Evolutionary conservation across 2,888 invertebrate species (phyloP).

Genomic region (Cryptus viduatorius): DNA sequence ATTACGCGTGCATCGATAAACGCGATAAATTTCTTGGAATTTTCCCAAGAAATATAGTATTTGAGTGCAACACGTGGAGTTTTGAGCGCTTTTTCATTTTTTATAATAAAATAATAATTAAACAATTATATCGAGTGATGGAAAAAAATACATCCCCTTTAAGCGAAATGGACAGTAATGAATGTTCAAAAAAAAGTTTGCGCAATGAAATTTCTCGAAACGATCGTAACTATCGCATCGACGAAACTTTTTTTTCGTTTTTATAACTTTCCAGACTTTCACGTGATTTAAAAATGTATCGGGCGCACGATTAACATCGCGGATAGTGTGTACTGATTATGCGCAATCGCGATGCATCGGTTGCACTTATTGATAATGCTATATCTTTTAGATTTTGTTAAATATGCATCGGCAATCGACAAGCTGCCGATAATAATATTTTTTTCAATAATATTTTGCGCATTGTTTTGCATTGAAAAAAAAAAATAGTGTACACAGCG

Average conservation of each 20-base stretch:
- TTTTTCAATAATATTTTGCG: not conserved
- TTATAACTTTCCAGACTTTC: not conserved
- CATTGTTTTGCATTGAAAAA: not conserved
- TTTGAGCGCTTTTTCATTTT: no score
- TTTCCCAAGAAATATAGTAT: no score
- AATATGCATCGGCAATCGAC: not conserved
- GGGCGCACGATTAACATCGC: not conserved
- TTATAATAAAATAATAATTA: no score
- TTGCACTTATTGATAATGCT: conserved; percentile 15
- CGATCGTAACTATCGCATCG: not conserved
- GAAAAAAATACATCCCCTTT: no score
- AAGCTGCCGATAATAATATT: not conserved
- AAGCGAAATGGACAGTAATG: no score
- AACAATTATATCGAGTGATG: no score
- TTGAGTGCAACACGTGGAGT: no score
- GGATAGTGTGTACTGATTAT: conserved; percentile 18
- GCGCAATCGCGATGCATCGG: conserved; percentile 26
- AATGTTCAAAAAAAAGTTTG: no score
- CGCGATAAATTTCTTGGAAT: no score
- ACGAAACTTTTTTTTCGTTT: not conserved
- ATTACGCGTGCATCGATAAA: no score
- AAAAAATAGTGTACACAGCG: not conserved
- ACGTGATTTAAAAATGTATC: conserved; percentile 18
- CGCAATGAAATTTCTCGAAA: not conserved
- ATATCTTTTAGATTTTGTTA: conserved; percentile 5